Base-by-base conservation (phyloP, 30 jellyfish, hydroid and myxozoan species). In the Clytia hemisphaerica region DNA sequence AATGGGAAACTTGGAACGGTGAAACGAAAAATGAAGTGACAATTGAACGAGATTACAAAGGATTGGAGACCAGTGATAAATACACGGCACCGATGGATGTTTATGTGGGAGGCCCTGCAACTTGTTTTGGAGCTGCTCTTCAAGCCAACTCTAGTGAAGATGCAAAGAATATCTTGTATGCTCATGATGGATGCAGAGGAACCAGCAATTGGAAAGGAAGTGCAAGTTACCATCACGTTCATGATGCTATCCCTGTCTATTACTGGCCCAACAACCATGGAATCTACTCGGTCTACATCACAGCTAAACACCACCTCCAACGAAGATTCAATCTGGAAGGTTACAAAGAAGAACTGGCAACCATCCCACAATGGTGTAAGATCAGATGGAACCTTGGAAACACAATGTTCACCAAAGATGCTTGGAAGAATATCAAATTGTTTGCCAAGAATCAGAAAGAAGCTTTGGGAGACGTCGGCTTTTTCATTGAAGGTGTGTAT, bases 251-350 rank as follows among this genome's bases (percentile, higher is more conserved):
- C 9, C 66, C 66, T 6, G 66, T 51, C 24, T 51, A 15, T 19
- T 51, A 51, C 25, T 51, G 66, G 66, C 66, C 66, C 24, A 34
- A 51, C 66, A 51, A 51, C 25, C 6, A 25, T 6, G 66, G 66
- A 51, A 10, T 34, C 18, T 51, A 6, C 26, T 25, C 24, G 6
- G 10, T 51, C 6, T 19, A 15, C 6, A 51, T 15, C 25, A 51
- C 66, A 19, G 18, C 24, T 9, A 10, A 19, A 6, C 66, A 51
- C 9, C 36, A 34, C 24, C 66, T 51, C 18, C 10, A 51, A 19
- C 18, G 24, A 19, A 51, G 9, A 34, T 19, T 51, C 6, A 10
- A 9, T 15, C 66, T 34, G 9, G 26, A 51, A 19, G 9, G 24
- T 10, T 51, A 51, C 24, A 15, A 51, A 9, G 24, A 19, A 15